Percentiles rank a stretch among this genome's conserved stretches.
These are phyloP conservation scores for Hexactinellida sp. DNA, from an alignment of 37 sponge, comb jelly and placozoan genomes.

Conservation along the genomic window DNA sequence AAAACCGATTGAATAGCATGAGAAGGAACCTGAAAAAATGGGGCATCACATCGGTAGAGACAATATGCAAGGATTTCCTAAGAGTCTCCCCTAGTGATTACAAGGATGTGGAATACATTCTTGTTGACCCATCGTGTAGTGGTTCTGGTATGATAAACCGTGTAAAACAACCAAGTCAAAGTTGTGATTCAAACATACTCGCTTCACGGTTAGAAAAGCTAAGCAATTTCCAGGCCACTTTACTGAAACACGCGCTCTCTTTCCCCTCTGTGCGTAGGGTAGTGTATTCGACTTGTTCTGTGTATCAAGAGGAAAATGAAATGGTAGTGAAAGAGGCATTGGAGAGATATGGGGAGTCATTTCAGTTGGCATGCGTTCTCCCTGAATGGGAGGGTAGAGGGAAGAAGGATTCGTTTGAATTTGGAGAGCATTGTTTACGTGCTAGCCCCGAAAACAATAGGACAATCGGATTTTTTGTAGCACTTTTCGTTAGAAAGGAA, in stretches of 20 bases:
- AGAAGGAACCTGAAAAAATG: slow-evolving; percentile 27
- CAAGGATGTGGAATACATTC: slow-evolving; percentile 55
- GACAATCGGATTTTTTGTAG: slow-evolving; percentile 86
- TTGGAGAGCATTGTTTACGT: slow-evolving; percentile 32
- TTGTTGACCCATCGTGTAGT: slow-evolving; percentile 94
- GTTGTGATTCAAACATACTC: background rate
- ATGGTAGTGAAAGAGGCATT: slow-evolving; percentile 55
- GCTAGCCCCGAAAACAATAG: slow-evolving; percentile 30
- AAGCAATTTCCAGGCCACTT: slow-evolving; percentile 46
- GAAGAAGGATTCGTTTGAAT: background rate
- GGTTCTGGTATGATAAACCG: slow-evolving; percentile 73
- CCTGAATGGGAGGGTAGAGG: slow-evolving; percentile 73
- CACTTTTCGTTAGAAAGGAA: slow-evolving; percentile 41
- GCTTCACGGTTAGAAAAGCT: slow-evolving; percentile 32
- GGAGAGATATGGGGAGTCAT: background rate
- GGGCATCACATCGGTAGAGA: slow-evolving; percentile 42
- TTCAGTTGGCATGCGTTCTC: slow-evolving; percentile 37
- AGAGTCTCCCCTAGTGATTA: slow-evolving; percentile 36
- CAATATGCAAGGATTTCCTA: slow-evolving; percentile 42
- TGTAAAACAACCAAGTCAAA: slow-evolving; percentile 22
- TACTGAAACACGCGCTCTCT: slow-evolving; percentile 66
- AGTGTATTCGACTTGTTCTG: slow-evolving; percentile 94
- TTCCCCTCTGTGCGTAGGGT: slow-evolving; percentile 73
- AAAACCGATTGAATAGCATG: slow-evolving; percentile 28
- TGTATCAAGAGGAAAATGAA: slow-evolving; percentile 83